A percentile compares a stretch with the other conserved stretches of the same genome.
Evolutionary conservation across 1,140 invertebrate genomes (phyloP).

Genomic region (Caenorhabditis latens): DNA sequence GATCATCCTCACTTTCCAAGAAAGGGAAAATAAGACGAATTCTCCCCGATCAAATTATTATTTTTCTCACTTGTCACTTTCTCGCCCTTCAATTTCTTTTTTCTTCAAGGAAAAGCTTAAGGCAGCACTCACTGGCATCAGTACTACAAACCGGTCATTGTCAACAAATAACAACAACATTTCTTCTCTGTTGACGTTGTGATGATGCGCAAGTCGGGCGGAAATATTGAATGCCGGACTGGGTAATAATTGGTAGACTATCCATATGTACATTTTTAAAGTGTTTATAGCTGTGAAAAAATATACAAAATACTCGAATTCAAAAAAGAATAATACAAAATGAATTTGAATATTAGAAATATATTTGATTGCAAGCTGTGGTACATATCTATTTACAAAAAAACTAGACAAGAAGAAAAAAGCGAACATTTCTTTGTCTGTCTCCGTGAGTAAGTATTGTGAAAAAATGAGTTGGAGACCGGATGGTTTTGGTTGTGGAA

Average conservation of each 20-base stretch:
- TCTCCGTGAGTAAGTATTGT: constrained; percentile 8
- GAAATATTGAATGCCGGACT: not conserved
- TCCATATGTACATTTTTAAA: not conserved
- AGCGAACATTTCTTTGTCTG: not conserved
- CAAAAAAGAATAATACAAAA: not conserved
- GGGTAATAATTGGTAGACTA: not conserved
- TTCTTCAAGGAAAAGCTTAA: constrained; percentile 3
- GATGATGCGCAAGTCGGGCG: not conserved
- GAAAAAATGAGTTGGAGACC: not conserved
- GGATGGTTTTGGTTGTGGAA: not conserved
- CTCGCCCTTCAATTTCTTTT: not conserved
- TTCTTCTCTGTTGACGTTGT: constrained; percentile 5
- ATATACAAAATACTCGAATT: not conserved
- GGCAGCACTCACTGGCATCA: constrained; percentile 16
- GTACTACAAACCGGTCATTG: constrained; percentile 45
- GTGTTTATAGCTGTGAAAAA: not conserved
- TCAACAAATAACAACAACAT: constrained; percentile 48
- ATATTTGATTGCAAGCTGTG: not conserved
- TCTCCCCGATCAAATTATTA: not conserved
- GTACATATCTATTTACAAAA: constrained; percentile 33
- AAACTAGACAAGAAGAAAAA: not conserved
- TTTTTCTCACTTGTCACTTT: not conserved
- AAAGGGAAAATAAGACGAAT: too few relatives aligned
- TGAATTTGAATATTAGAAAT: not conserved
- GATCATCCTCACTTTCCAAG: not conserved